These are phyloP conservation scores for Phylloscopus collybita DNA, from an alignment of 2,797 vertebrate species.

Conservation along the genomic window DNA sequence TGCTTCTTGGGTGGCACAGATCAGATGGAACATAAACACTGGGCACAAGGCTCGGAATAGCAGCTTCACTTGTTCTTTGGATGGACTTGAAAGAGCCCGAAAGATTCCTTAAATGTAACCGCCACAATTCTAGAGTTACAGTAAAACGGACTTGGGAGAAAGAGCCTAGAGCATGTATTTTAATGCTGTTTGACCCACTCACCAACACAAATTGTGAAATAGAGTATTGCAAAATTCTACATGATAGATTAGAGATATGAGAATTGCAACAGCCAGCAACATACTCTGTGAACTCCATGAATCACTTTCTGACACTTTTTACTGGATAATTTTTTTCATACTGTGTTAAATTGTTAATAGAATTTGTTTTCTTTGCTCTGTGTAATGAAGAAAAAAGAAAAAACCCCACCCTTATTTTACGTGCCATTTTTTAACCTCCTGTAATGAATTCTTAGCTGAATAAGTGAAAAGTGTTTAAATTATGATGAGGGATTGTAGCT, in stretches of 20 bases:
- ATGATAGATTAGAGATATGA: slow-evolving; percentile 59
- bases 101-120: slow-evolving; percentile 78
- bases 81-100: slow-evolving; percentile 80
- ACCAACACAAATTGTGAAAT: slow-evolving; percentile 55
- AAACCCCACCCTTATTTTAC: background rate
- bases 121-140: slow-evolving; percentile 79
- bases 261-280: slow-evolving; percentile 58
- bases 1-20: slow-evolving; percentile 95
- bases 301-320: slow-evolving; percentile 70
- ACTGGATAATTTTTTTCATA: slow-evolving; percentile 64
- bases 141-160: slow-evolving; percentile 70
- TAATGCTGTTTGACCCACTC: slow-evolving; percentile 67
- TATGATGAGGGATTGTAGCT: background rate
- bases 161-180: slow-evolving; percentile 70
- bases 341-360: slow-evolving; percentile 71
- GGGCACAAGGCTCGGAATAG: slow-evolving; percentile 81
- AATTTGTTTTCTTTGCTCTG: slow-evolving; percentile 49
- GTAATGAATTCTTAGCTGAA: slow-evolving; percentile 31
- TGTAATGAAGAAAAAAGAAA: slow-evolving; percentile 1
- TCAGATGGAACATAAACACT: slow-evolving; percentile 87
- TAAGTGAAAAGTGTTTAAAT: slow-evolving; percentile 38
- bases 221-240: slow-evolving; percentile 62
- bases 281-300: slow-evolving; percentile 56
- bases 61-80: slow-evolving; percentile 84
- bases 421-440: slow-evolving; percentile 38